phyloP scores from a whole-genome alignment of 2,797 vertebrate species.

The Hirundo rustica region DNA sequence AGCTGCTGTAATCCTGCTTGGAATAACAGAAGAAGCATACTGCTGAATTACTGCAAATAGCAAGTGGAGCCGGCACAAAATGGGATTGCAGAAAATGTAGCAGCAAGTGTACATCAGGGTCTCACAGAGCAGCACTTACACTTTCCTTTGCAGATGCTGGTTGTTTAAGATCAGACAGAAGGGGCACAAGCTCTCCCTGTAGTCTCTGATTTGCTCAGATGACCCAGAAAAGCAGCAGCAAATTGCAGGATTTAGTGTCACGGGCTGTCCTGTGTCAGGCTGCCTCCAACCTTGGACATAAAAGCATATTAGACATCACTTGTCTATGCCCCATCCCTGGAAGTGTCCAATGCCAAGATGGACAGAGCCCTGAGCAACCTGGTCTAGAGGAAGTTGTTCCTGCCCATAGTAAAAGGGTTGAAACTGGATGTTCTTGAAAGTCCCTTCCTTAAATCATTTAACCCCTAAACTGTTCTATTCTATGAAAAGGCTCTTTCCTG shows the following conservation, averaged over 20 bases:
- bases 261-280: background rate
- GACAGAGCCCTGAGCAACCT: background rate
- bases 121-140: background rate
- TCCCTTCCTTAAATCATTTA: background rate
- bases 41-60: background rate
- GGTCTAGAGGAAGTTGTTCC: background rate
- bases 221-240: background rate
- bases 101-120: background rate
- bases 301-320: fast-evolving
- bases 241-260: background rate
- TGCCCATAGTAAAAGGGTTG: background rate
- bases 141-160: background rate
- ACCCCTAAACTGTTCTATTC: background rate
- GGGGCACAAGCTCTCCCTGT: background rate
- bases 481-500: background rate
- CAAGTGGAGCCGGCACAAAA: background rate
- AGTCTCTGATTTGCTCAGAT: background rate
- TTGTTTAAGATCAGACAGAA: background rate
- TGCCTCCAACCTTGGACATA: background rate
- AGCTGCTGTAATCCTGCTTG: background rate
- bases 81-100: background rate
- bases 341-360: no score
- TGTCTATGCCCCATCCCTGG: background rate
- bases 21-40: background rate
- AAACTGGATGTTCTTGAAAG: background rate